Evolutionary conservation across 37 sponge, comb jelly and placozoan genomes (phyloP).

Genomic region (Beroe ovata): DNA sequence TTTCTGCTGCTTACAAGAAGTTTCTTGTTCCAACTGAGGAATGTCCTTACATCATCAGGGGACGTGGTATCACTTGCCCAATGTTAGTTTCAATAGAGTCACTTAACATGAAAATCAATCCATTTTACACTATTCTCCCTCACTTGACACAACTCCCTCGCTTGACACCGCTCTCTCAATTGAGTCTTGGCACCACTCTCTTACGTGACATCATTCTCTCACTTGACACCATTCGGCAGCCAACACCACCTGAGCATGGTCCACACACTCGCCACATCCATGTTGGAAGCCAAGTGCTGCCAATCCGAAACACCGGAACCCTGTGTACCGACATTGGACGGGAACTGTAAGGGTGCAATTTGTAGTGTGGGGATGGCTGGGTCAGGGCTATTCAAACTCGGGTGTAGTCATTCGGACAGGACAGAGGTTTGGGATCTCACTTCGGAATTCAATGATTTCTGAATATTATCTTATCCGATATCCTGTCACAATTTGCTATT

Average conservation of each 20-base stretch:
- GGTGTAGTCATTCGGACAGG: not conserved
- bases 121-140: too few species aligned
- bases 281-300: constrained; percentile 31
- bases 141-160: too few species aligned
- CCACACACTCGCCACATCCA: not conserved
- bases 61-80: constrained; percentile 32
- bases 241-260: not conserved
- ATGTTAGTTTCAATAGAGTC: constrained; percentile 44
- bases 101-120: too few species aligned
- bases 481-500: too few species aligned
- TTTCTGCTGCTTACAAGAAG: constrained; percentile 49
- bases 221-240: too few species aligned
- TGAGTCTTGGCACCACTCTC: not conserved
- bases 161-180: too few species aligned
- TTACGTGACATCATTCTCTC: not conserved
- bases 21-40: constrained; percentile 40
- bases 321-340: not conserved
- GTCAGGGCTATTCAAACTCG: constrained; percentile 34
- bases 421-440: not conserved
- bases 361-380: constrained; percentile 62
- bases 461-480: not conserved
- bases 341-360: constrained; percentile 16
- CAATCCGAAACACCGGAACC: not conserved
- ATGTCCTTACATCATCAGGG: constrained; percentile 46
- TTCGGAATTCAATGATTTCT: not conserved